phyloP scores from a whole-genome alignment of 2,113 vertebrate species.

The Hylia prasina region DNA sequence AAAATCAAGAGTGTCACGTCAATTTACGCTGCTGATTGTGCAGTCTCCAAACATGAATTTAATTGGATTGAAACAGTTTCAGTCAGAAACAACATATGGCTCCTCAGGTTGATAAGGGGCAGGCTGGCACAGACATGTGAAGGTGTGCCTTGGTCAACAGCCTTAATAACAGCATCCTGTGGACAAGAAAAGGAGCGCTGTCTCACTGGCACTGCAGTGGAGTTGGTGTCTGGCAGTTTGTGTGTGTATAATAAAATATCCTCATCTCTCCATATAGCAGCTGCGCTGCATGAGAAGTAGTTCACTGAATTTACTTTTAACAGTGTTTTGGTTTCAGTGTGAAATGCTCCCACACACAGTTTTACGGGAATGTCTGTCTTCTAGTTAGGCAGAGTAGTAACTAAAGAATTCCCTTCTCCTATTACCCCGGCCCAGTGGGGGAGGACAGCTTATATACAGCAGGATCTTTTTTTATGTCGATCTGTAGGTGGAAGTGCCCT shows the following conservation, averaged over 20 bases:
- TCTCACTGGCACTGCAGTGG: background rate
- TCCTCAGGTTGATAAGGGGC: background rate
- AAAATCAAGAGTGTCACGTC: background rate
- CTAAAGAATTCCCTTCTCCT: constrained; percentile 54
- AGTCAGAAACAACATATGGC: background rate
- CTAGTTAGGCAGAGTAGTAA: constrained; percentile 42
- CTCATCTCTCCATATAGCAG: background rate
- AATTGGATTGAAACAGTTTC: background rate
- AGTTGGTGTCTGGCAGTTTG: background rate
- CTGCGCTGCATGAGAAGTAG: constrained; percentile 37
- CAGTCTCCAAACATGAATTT: background rate
- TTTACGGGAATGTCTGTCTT: constrained; percentile 50
- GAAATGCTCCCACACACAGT: constrained; percentile 63
- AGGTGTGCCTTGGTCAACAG: background rate
- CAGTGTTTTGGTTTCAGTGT: constrained; percentile 61
- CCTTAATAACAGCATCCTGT: background rate
- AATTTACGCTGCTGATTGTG: background rate
- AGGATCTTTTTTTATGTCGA: constrained; percentile 37
- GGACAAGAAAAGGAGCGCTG: background rate
- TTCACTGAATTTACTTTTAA: constrained; percentile 58
- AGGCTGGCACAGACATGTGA: background rate
- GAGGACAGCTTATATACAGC: constrained; percentile 56
- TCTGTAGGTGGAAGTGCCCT: constrained; percentile 63
- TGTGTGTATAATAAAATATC: background rate
- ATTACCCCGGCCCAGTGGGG: constrained; percentile 54